phyloP scores from a whole-genome alignment of 2,113 vertebrate genomes.

The Bettongia penicillata region DNA sequence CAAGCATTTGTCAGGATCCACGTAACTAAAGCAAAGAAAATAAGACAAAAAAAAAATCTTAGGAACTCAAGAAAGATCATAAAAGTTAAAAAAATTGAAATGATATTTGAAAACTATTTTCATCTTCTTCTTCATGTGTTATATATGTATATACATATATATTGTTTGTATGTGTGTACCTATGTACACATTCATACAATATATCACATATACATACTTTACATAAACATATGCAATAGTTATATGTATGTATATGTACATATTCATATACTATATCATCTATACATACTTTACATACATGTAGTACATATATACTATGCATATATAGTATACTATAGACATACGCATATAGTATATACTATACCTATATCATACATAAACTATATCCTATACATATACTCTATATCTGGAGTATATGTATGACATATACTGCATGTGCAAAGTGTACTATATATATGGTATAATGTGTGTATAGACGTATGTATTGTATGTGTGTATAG shows the following conservation, averaged over 20 bases:
- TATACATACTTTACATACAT: not conserved
- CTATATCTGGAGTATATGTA: not conserved
- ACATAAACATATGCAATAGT: too few species aligned
- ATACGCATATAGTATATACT: not conserved
- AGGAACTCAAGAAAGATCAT: not conserved
- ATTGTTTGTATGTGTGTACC: not conserved
- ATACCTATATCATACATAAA: not conserved
- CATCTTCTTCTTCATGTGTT: not conserved
- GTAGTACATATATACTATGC: not conserved
- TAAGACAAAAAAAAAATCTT: constrained; percentile 10
- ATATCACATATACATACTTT: not conserved
- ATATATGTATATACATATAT: not conserved
- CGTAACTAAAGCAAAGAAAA: constrained; percentile 76
- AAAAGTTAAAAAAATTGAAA: not conserved
- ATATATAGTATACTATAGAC: not conserved
- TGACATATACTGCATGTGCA: not conserved
- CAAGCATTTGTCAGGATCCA: constrained; percentile 84
- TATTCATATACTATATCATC: too few species aligned
- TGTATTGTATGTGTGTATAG: not conserved
- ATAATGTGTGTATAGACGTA: not conserved
- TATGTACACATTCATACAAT: not conserved
- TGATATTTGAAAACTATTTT: not conserved
- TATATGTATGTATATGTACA: not conserved
- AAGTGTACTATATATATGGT: not conserved
- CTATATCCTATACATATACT: too few species aligned